A percentile compares a stretch with the other conserved stretches of the same genome.
phyloP scores from a whole-genome alignment of 2,797 vertebrate genomes.

The Tokudaia tokunoshimensis region DNA sequence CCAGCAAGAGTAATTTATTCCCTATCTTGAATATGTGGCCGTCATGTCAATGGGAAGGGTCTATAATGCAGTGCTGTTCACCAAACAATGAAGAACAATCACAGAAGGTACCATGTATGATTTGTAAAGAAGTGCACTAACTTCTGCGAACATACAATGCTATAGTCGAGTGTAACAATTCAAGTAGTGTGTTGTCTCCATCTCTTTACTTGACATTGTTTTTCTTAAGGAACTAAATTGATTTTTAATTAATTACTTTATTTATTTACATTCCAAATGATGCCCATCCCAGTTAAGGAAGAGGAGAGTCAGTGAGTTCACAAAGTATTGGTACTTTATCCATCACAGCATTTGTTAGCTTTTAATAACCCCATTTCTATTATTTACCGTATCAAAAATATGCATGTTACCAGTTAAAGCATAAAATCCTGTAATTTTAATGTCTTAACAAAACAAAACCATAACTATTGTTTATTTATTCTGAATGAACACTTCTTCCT shows the following conservation, averaged over 20 bases:
- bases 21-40: not conserved
- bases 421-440: not conserved
- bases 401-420: not conserved
- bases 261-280: not conserved
- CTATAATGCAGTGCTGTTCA: not conserved
- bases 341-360: not conserved
- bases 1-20: not conserved
- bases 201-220: not conserved
- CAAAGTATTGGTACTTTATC: not conserved
- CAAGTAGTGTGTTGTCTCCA: not conserved
- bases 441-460: not conserved
- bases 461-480: not conserved
- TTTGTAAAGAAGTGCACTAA: not conserved
- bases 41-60: not conserved
- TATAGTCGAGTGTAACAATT: too few species aligned
- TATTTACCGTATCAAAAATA: too few species aligned
- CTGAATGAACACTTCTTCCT: not conserved
- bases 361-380: not conserved
- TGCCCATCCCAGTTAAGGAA: not conserved
- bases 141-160: not conserved
- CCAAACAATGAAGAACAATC: not conserved
- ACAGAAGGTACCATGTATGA: not conserved
- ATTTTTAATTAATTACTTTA: not conserved
- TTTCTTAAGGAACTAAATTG: not conserved
- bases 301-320: not conserved